phyloP scores from a whole-genome alignment of 2,797 vertebrate species.

The Dallia pectoralis region DNA sequence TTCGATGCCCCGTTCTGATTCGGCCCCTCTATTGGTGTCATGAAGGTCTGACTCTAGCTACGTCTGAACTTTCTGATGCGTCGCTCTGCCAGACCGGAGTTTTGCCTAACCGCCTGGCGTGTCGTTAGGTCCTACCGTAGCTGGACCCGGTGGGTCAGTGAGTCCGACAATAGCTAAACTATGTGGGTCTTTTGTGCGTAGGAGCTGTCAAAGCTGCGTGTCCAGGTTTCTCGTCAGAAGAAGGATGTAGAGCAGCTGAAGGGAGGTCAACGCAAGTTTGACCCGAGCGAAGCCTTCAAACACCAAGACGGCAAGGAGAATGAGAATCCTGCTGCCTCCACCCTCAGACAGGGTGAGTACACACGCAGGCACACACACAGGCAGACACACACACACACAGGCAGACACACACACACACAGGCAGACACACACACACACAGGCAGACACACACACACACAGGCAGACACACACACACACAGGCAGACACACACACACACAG shows the following conservation, averaged over 20 bases:
- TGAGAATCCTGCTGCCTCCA: constrained; percentile 62
- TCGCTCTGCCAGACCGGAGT: too few relatives aligned
- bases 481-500: too few relatives aligned
- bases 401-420: too few relatives aligned
- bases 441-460: too few relatives aligned
- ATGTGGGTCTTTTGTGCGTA: constrained; percentile 45
- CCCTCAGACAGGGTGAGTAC: constrained; percentile 78
- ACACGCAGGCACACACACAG: too few relatives aligned
- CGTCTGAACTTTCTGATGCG: too few relatives aligned
- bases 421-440: too few relatives aligned
- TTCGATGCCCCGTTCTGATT: constrained; percentile 46
- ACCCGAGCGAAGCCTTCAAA: constrained; percentile 90
- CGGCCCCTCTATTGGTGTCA: not conserved
- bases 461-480: too few relatives aligned
- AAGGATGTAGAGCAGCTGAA: constrained; percentile 78
- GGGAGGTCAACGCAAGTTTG: constrained; percentile 70
- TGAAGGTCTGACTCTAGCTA: not conserved
- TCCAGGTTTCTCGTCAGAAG: constrained; percentile 75
- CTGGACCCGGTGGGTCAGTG: too few relatives aligned
- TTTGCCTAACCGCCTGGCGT: too few relatives aligned
- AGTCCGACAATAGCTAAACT: not conserved
- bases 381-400: too few relatives aligned
- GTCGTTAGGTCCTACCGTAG: too few relatives aligned
- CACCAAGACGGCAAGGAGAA: constrained; percentile 86
- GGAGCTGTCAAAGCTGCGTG: constrained; percentile 84